Evolutionary conservation across 2,888 invertebrate genomes (phyloP).

Genomic region (Ryuthela nishihirai): DNA sequence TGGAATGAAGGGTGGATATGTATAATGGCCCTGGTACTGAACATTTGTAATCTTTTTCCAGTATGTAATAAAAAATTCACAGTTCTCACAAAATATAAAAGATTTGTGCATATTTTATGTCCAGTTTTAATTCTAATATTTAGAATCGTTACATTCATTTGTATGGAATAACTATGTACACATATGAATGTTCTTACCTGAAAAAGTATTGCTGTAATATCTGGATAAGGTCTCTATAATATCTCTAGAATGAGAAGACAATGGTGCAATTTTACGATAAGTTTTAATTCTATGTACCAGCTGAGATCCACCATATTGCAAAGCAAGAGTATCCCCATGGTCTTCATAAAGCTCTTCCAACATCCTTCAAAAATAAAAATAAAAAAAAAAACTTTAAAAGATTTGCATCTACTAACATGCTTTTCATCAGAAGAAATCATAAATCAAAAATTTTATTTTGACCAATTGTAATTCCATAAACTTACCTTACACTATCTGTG

Average conservation of each 20-base stretch:
- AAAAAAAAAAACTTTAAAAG: conserved; percentile 2
- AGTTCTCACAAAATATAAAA: no score
- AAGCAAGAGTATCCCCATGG: conserved; percentile 92
- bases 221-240: conserved; percentile 97
- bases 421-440: background rate
- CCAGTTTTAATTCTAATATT: no score
- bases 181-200: conserved; percentile 54
- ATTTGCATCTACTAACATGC: conserved; percentile 16
- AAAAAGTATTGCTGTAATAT: conserved; percentile 95
- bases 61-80: no score
- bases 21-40: no score
- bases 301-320: conserved; percentile 98
- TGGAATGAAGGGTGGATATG: no score
- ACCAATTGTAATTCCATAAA: background rate
- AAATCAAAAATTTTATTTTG: background rate
- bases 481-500: conserved; percentile 74
- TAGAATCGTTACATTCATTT: no score
- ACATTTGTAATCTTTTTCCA: no score
- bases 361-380: conserved; percentile 58
- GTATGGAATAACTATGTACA: no score
- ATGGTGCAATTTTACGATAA: conserved; percentile 84
- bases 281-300: conserved; percentile 84
- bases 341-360: conserved; percentile 95
- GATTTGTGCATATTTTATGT: no score
- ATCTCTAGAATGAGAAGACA: conserved; percentile 96